Evolutionary conservation across 2,888 invertebrate species (phyloP).

Genomic region (Lasius platythorax): DNA sequence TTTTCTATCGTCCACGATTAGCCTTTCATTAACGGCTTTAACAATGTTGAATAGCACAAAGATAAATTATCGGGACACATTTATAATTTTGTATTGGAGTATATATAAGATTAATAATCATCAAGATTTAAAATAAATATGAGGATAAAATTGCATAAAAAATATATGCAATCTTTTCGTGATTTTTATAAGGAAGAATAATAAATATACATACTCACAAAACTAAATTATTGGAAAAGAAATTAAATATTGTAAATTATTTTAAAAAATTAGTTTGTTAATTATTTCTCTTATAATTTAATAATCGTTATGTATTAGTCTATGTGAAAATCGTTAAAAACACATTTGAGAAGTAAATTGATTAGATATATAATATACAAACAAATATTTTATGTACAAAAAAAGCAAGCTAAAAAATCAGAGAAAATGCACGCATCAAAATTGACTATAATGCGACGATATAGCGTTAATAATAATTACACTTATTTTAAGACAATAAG

Average conservation of each 20-base stretch:
- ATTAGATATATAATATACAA: not conserved
- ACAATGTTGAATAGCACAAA: not conserved
- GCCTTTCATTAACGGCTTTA: constrained; percentile 19
- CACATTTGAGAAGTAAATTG: not conserved
- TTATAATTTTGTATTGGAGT: not conserved
- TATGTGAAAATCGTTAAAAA: not conserved
- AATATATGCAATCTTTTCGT: not conserved
- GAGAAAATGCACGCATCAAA: not conserved
- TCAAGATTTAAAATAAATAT: not conserved
- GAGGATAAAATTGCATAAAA: not conserved
- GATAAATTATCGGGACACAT: not conserved
- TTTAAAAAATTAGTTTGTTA: not conserved
- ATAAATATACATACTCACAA: not conserved
- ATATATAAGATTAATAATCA: not conserved
- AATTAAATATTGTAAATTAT: not conserved
- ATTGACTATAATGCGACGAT: not conserved
- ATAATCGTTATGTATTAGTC: not conserved
- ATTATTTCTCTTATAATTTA: not conserved
- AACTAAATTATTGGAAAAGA: not conserved
- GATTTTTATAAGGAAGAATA: not conserved
- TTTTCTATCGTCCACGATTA: constrained; percentile 37
- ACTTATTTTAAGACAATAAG: not conserved
- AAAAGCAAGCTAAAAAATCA: not conserved
- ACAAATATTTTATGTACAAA: not conserved
- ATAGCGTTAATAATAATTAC: not conserved